Percentiles rank a stretch among this genome's conserved stretches.
Evolutionary conservation across 2,888 invertebrate genomes (phyloP).

Genomic region (Heliconius aoede): DNA sequence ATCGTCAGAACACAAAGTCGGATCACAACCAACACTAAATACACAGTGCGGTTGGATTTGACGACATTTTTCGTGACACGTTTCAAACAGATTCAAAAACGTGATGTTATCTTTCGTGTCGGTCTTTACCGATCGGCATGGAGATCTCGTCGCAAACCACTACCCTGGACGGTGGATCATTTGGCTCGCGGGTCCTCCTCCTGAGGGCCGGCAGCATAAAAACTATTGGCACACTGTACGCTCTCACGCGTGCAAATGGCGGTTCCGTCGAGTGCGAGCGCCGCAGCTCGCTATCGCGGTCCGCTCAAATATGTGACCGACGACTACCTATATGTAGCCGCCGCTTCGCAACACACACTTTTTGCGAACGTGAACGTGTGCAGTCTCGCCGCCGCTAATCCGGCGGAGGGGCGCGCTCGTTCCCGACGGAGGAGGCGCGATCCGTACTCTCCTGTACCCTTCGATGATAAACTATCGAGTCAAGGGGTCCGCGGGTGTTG

Average conservation of each 20-base stretch:
- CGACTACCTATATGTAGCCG: no score
- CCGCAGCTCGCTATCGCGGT: no score
- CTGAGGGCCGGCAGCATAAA: conserved; percentile 70
- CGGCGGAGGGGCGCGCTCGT: neutral
- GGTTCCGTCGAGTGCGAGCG: no score
- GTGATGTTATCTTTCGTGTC: no score
- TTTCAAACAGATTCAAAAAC: conserved; percentile 1
- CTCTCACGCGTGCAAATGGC: no score
- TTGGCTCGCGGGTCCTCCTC: conserved; percentile 83
- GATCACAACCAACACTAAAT: no score
- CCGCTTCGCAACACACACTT: conserved; percentile 1
- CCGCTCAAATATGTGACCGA: no score
- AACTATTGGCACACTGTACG: conserved; percentile 42
- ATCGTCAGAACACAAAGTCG: no score
- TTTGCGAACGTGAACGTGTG: neutral
- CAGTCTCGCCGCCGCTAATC: neutral
- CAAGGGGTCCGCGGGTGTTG: neutral
- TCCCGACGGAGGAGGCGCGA: neutral
- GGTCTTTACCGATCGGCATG: neutral
- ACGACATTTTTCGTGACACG: neutral
- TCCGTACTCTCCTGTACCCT: neutral
- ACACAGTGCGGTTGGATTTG: no score
- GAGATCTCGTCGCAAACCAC: conserved; percentile 44
- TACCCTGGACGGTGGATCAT: conserved; percentile 83
- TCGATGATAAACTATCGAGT: neutral